phyloP scores from a whole-genome alignment of 2,113 vertebrate species.

The Pseudopodoces humilis region DNA sequence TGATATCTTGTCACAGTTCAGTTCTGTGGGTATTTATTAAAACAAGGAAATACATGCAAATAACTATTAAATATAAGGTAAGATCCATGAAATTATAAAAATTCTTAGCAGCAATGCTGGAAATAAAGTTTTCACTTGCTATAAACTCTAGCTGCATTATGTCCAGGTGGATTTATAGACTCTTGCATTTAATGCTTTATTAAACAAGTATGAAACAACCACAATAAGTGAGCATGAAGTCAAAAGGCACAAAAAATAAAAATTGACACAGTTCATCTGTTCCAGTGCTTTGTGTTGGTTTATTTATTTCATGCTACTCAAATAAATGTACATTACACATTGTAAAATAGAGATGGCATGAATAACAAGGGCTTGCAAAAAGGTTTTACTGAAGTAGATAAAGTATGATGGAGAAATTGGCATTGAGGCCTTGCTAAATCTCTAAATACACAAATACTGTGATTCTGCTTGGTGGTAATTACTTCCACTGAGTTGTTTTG shows the following conservation, averaged over 20 bases:
- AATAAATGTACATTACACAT: not conserved
- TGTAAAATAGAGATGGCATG: not conserved
- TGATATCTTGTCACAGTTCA: not conserved
- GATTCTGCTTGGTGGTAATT: not conserved
- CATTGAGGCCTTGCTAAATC: not conserved
- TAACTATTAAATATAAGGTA: constrained; percentile 55
- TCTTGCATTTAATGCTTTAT: not conserved
- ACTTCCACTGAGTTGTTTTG: not conserved
- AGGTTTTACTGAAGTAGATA: not conserved
- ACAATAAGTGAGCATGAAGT: constrained; percentile 10
- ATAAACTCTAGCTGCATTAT: not conserved
- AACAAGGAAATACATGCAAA: constrained; percentile 50
- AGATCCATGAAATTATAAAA: not conserved
- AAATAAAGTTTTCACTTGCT: constrained; percentile 14
- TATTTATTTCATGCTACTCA: constrained; percentile 6
- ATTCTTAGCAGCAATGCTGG: constrained; percentile 26
- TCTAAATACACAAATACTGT: not conserved
- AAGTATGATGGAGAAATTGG: not conserved
- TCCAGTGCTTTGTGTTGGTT: constrained; percentile 48
- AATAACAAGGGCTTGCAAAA: not conserved
- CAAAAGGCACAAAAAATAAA: constrained; percentile 46
- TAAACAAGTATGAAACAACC: not conserved
- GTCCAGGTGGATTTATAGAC: not conserved
- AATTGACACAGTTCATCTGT: not conserved
- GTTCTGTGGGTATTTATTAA: not conserved